A percentile compares a stretch with the other conserved stretches of the same genome.
Conservation (phyloP, 2,888 invertebrate genomes). For the Ophion costatus region DNA sequence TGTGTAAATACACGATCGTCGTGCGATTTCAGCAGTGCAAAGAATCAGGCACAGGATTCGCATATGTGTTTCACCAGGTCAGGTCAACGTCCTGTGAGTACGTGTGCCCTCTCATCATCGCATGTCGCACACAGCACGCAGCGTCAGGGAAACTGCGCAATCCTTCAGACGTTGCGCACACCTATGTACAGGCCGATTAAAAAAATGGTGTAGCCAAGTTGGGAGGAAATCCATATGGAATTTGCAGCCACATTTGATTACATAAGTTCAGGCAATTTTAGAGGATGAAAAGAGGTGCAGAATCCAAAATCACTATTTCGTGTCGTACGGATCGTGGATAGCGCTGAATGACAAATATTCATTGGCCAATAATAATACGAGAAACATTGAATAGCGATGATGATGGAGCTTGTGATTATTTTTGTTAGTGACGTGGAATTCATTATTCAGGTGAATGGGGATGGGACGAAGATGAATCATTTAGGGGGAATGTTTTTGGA, state of each 20-base stretch:
- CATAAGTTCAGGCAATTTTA: not conserved
- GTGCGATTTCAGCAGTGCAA: slow-evolving; percentile 15
- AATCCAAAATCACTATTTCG: not conserved
- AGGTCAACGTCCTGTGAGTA: slow-evolving; percentile 83
- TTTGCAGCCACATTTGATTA: not conserved
- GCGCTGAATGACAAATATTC: not conserved
- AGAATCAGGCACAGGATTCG: slow-evolving; percentile 60
- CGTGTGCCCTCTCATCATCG: slow-evolving; percentile 19
- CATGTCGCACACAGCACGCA: slow-evolving; percentile 21
- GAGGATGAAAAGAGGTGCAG: not conserved
- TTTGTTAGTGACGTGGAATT: not conserved
- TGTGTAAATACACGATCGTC: slow-evolving; percentile 1
- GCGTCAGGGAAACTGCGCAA: slow-evolving; percentile 67
- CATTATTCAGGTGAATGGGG: not conserved
- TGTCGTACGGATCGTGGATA: not conserved
- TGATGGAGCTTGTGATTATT: not conserved
- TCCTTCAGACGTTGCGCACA: slow-evolving; percentile 77
- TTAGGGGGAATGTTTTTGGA: too few species aligned
- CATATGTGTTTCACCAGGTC: slow-evolving; percentile 83
- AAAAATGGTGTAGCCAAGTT: not conserved
- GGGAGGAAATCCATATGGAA: not conserved
- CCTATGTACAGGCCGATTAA: slow-evolving; percentile 50
- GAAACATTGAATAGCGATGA: not conserved
- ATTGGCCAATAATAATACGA: not conserved
- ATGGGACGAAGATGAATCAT: not conserved